Evolutionary conservation across 2,888 invertebrate species (phyloP), one percentile per base, ranked within the genome.

Genomic region (Atrina japonica): DNA sequence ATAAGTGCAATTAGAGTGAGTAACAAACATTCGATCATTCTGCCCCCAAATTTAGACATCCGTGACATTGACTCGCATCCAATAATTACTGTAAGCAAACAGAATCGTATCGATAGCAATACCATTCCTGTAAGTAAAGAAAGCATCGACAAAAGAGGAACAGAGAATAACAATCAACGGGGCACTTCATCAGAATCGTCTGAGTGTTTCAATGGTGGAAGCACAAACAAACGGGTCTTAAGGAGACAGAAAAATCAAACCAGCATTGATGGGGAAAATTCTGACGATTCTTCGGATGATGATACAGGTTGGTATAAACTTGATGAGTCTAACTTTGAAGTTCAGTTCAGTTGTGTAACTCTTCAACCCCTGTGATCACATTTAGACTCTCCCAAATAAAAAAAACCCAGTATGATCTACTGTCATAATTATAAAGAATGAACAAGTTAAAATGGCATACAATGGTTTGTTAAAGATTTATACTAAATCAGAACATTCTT

Each of bases 241-340:
- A 56, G 52, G 63, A 30, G 25, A 41, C 29, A 67, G 49, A 43
- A 58, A 55, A 40, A 49, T 55, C n/a, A 67, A 43, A 49, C 59
- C 43, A 30, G 59, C 41, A n/a, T 67, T 70, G 61, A 58, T 7
- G 72, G 73, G 18, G 78, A 73, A 14, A 78, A 79, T 56, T 82
- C 82, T 58, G 84, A 78, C 21, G 83, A 83, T 35, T 84, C 86
- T 3, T 85, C 86, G 7, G 86, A 86, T 75, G 86, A 86, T 64
- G 86, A 86, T 65, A 76, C 78, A 71, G 82, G 82, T 83, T 56
- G 52, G 23, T 59, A 30, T 58, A 30, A 59, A 18, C 23, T n/a
- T n/a, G n/a, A n/a, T n/a, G n/a, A n/a, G n/a, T n/a, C n/a, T n/a
- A n/a, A n/a, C n/a, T n/a, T n/a, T n/a, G n/a, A n/a, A n/a, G n/a